Conservation (phyloP, 1,140 invertebrate species). For the Ephestia elutella region DNA sequence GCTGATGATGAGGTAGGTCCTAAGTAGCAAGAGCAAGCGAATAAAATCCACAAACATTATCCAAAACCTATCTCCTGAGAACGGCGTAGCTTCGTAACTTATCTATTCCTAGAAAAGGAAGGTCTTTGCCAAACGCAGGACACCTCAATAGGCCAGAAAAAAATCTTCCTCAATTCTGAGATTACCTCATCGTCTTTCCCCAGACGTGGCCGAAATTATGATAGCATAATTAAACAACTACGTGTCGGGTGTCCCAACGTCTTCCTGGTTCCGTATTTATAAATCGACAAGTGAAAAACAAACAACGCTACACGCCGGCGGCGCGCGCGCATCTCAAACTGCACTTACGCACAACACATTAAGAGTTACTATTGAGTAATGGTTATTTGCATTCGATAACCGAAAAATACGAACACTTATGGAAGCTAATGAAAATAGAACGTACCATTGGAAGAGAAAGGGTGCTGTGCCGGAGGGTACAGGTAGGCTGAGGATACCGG, state of each 20-base stretch:
- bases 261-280: constrained; percentile 64
- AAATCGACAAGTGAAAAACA: constrained; percentile 64
- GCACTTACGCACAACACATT: constrained; percentile 1
- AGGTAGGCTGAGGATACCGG: constrained; percentile 37
- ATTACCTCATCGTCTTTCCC: too few species aligned
- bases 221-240: constrained; percentile 13
- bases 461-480: constrained; percentile 50
- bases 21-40: too few species aligned
- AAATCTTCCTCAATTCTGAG: too few species aligned
- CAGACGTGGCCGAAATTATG: constrained; percentile 18
- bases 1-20: too few species aligned
- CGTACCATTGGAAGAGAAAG: constrained; percentile 58
- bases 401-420: background rate
- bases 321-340: constrained; percentile 20
- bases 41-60: too few species aligned
- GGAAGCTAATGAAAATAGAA: constrained; percentile 27
- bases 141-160: too few species aligned
- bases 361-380: background rate
- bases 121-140: too few species aligned
- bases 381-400: background rate
- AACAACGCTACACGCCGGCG: constrained; percentile 47
- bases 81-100: too few species aligned
- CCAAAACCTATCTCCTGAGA: too few species aligned
- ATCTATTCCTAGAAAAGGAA: too few species aligned
- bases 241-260: constrained; percentile 39